Evolutionary conservation across 2,797 vertebrate genomes (phyloP), one percentile per base, ranked within the genome.

Genomic region (Pantherophis vulpinus): DNA sequence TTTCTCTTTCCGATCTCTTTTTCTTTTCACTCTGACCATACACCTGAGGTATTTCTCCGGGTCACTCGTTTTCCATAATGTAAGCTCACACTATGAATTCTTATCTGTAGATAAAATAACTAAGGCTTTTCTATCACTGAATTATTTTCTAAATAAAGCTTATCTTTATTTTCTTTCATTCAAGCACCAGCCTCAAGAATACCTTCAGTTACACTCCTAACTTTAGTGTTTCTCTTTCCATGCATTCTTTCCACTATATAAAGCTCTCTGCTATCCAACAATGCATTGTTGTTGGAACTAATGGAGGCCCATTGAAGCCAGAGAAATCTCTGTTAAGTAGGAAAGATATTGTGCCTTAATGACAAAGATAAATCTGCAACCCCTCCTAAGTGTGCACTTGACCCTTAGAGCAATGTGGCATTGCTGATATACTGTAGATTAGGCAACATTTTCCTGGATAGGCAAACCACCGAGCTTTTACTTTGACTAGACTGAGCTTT

Each of bases 181-280:
- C 20, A 47, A 83, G 74, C 37, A 83, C 20, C 74, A 47, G 74
- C 37, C 74, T 83, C 74, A 83, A 83, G 20, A 83, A 83, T 47
- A 83, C 74, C 74, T 83, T 83, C 70, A 79, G 37, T 25, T 83
- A 42, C 37, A 83, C 74, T 25, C 74, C 74, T 83, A 83, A 83
- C 20, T 83, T 25, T 47, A 47, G 37, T 83, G 37, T 47, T 25
- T 83, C 74, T 47, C 37, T 83, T 83, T 25, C 74, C 74, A 83
- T 83, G 74, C 74, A 83, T 83, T 83, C 74, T 83, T 83, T 83
- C 74, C 37, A 83, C 20, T 83, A 83, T 83, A 83, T 83, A 32
- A 25, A 56, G 60, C 32, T 92, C 0, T 93, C 90, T 90, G 63
- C 60, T 66, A 25, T 23, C 91, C 94, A 91, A 92, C 74, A 91